Evolutionary conservation across 2,797 vertebrate genomes (phyloP).

Genomic region (Pangasius djambal): DNA sequence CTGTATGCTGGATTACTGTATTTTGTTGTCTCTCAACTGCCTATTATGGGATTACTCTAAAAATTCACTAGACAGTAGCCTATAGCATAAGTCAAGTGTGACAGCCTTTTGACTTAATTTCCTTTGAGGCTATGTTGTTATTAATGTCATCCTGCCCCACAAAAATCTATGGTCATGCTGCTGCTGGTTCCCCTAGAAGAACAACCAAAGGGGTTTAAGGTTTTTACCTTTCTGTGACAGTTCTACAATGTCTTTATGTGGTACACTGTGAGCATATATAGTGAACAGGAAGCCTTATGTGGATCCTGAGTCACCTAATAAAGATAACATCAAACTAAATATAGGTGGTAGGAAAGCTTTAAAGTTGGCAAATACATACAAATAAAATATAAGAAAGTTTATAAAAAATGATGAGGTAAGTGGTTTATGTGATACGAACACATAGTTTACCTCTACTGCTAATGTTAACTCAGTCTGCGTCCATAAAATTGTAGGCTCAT

Average conservation of each 20-base stretch:
- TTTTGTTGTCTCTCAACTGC: background rate
- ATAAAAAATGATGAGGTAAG: background rate
- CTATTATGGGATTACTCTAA: background rate
- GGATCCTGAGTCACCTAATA: background rate
- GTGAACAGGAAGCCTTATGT: background rate
- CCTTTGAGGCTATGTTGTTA: background rate
- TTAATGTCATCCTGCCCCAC: background rate
- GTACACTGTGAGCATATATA: background rate
- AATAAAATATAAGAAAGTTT: background rate
- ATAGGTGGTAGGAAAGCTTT: background rate
- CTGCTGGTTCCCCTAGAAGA: background rate
- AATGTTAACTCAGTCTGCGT: background rate
- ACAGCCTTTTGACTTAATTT: background rate
- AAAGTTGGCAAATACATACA: background rate
- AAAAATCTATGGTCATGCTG: background rate
- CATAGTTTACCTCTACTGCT: background rate
- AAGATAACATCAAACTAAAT: background rate
- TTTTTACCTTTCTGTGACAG: background rate
- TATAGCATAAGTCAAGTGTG: background rate
- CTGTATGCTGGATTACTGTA: background rate
- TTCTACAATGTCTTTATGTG: background rate
- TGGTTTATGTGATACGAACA: background rate
- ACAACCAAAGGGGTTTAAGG: background rate
- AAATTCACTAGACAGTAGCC: background rate
- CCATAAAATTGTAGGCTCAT: background rate